Conservation (phyloP, 2,113 vertebrate genomes). For the Capra hircus region DNA sequence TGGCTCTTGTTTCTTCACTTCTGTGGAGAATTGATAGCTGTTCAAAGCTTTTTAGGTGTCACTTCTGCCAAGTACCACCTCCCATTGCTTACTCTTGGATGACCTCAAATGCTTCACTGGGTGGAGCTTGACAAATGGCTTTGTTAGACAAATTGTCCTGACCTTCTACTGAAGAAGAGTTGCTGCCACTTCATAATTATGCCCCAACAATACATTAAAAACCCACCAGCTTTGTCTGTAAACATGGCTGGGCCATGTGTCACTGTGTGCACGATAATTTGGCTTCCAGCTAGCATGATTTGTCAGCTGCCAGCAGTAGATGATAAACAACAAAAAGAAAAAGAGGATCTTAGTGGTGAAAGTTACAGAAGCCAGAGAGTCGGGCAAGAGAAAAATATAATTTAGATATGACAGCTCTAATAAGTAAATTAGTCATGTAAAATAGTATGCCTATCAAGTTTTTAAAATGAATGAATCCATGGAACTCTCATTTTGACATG, state of each 20-base stretch:
- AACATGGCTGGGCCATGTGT: slow-evolving; percentile 71
- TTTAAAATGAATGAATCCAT: background rate
- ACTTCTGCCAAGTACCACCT: background rate
- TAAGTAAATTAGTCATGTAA: slow-evolving; percentile 65
- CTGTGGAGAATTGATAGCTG: background rate
- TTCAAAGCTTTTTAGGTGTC: background rate
- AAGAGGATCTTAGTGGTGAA: slow-evolving; percentile 65
- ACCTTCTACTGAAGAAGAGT: slow-evolving; percentile 58
- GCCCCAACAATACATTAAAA: slow-evolving; percentile 34
- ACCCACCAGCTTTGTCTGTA: slow-evolving; percentile 49
- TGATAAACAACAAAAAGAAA: slow-evolving; percentile 61
- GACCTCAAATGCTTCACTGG: background rate
- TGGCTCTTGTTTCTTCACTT: background rate
- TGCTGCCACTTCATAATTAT: slow-evolving; percentile 54
- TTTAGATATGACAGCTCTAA: slow-evolving; percentile 60
- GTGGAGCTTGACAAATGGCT: background rate
- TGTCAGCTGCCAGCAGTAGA: slow-evolving; percentile 67
- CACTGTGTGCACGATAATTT: slow-evolving; percentile 73
- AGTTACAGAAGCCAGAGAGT: slow-evolving; percentile 31
- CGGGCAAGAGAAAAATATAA: slow-evolving; percentile 51
- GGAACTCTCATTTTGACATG: background rate
- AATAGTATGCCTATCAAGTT: background rate
- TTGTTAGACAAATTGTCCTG: slow-evolving; percentile 34
- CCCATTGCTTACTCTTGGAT: background rate
- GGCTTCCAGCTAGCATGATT: slow-evolving; percentile 71